Evolutionary conservation across 2,797 vertebrate genomes (phyloP).

Genomic region (Phrynocephalus guinanensis): DNA sequence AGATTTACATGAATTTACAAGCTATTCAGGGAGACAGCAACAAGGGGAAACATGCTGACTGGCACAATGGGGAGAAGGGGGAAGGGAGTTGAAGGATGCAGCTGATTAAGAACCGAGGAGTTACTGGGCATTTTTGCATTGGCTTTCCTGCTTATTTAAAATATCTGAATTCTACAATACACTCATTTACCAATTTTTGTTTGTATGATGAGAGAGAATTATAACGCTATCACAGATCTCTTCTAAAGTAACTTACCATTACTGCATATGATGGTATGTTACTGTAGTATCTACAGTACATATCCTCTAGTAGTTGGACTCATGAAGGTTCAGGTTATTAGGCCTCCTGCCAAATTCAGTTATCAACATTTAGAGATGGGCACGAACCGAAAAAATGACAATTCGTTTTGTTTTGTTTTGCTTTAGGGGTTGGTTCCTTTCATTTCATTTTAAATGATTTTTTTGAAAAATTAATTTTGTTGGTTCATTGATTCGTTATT

Average conservation of each 20-base stretch:
- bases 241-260: no score
- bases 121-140: neutral
- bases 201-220: neutral
- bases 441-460: no score
- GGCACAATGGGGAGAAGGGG: neutral
- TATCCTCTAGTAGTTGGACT: neutral
- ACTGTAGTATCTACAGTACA: neutral
- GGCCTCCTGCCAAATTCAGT: neutral
- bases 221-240: neutral
- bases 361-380: neutral
- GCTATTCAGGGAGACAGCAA: neutral
- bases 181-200: neutral
- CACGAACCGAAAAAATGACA: no score
- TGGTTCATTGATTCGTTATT: no score
- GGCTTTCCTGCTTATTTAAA: neutral
- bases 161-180: neutral
- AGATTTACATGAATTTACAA: slow-evolving; percentile 30
- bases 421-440: no score
- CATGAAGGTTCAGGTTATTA: neutral
- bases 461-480: no score
- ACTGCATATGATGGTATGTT: neutral
- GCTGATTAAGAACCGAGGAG: neutral
- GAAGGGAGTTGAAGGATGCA: neutral
- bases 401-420: no score
- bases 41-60: neutral